Evolutionary conservation across 2,888 invertebrate species (phyloP), one percentile per base, ranked within the genome.

Genomic region (Sphinx pinastri): DNA sequence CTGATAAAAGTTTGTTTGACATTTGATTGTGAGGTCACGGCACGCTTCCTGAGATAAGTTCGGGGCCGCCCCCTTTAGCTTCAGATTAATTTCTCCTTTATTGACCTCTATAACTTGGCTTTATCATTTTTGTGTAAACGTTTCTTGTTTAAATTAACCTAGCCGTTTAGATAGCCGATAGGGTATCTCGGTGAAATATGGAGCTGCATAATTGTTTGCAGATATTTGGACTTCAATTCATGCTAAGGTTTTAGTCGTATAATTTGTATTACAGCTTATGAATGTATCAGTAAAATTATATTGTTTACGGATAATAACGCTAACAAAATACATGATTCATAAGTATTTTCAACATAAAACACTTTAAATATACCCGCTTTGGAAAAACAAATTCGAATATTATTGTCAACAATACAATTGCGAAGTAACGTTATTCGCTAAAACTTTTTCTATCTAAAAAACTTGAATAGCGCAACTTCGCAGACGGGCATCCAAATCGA

Each of bases 1-100:
- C 87, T 87, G 93, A 93, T 93, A 92, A 93, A 93, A 93, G 84
- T 94, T 93, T 87, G 88, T 91, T 91, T 89, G 91, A 88, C 90
- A 85, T 91, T 90, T 90, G 91, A 92, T 93, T 92, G 92, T 89
- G 85, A 87, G 90, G 89, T 89, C 91, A 88, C 87, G 85, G 88
- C 80, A 76, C 77, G 82, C 77, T 83, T 84, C 83, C 84, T 81
- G 73, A 85, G 89, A 91, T 77, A 77, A 77, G 70, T 79, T 76
- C 74, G 72, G 72, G 70, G 71, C 70, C 72, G 69, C 70, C 77
- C 83, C 80, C 83, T 85, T 86, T 84, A 81, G 81, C 82, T 83
- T 73, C 77, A 83, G 83, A 87, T 86, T 88, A 88, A 89, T 88
- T 87, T 80, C 79, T 75, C 72, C 69, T 78, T 81, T 74, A 84